phyloP scores from a whole-genome alignment of 2,888 invertebrate species.

The Bursaphelenchus okinawaensis region DNA sequence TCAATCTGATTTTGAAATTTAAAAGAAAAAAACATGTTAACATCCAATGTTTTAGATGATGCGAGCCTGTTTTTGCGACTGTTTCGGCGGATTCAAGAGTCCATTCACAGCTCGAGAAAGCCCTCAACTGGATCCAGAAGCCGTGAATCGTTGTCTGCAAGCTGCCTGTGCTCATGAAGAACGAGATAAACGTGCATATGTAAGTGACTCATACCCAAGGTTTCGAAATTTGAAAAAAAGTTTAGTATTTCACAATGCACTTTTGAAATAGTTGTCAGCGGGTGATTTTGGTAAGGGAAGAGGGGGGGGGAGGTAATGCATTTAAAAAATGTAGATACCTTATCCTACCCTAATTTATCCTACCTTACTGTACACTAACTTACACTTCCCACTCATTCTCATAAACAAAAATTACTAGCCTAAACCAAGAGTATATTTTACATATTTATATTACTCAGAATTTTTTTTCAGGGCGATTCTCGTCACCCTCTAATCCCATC shows the following conservation, averaged over 20 bases:
- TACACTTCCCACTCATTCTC: neutral
- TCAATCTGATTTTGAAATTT: neutral
- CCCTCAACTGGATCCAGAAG: constrained; percentile 26
- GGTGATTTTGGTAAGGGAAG: too few relatives aligned
- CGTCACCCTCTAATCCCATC: constrained; percentile 30
- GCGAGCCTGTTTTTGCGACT: constrained; percentile 37
- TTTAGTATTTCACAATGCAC: neutral
- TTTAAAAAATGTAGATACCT: too few relatives aligned
- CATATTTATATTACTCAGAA: neutral
- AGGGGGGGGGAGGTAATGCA: too few relatives aligned
- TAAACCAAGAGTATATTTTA: too few relatives aligned
- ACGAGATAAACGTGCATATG: constrained; percentile 18
- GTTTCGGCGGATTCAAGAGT: constrained; percentile 34
- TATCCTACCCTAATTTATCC: too few relatives aligned
- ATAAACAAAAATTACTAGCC: neutral
- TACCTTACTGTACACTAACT: too few relatives aligned
- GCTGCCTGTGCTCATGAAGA: constrained; percentile 30
- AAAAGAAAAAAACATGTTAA: neutral
- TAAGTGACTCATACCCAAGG: constrained; percentile 15
- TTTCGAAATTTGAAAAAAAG: neutral
- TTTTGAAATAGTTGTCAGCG: too few relatives aligned
- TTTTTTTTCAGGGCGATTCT: constrained; percentile 16
- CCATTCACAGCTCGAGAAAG: constrained; percentile 20
- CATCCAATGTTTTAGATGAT: constrained; percentile 25
- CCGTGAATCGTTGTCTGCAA: constrained; percentile 29